Percentiles rank a stretch among this genome's conserved stretches.
Evolutionary conservation across 2,888 invertebrate genomes (phyloP).

Genomic region (Plemyria rubiginata): DNA sequence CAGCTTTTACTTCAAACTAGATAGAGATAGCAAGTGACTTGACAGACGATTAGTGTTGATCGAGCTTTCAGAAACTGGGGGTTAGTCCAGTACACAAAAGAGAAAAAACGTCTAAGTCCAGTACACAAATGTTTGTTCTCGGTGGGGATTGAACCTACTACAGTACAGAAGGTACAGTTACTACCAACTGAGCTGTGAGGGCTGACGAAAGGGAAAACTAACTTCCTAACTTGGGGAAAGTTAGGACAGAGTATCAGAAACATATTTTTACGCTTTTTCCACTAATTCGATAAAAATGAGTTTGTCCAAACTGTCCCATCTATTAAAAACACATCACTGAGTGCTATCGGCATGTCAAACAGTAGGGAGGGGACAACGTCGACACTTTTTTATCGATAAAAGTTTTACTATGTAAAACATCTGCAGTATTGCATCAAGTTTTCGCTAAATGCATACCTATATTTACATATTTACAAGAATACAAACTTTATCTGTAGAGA

Average conservation of each 20-base stretch:
- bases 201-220: neutral
- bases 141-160: neutral
- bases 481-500: no score
- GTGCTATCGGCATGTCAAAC: slow-evolving; percentile 11
- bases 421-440: slow-evolving; percentile 19
- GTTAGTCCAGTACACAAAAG: no score
- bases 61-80: no score
- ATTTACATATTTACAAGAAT: neutral
- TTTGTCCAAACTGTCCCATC: slow-evolving; percentile 11
- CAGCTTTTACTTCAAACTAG: no score
- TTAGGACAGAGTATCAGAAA: neutral
- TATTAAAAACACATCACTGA: slow-evolving; percentile 24
- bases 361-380: slow-evolving; percentile 23
- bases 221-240: no score
- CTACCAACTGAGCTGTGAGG: no score
- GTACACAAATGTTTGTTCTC: no score
- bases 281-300: slow-evolving; percentile 16
- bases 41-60: no score
- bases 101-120: no score
- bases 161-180: neutral
- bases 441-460: neutral
- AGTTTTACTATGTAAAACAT: slow-evolving; percentile 16
- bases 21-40: no score
- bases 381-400: slow-evolving; percentile 39
- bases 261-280: neutral